These are phyloP conservation scores for Pogoniulus pusillus DNA, from an alignment of 2,797 vertebrate genomes.

Conservation along the genomic window DNA sequence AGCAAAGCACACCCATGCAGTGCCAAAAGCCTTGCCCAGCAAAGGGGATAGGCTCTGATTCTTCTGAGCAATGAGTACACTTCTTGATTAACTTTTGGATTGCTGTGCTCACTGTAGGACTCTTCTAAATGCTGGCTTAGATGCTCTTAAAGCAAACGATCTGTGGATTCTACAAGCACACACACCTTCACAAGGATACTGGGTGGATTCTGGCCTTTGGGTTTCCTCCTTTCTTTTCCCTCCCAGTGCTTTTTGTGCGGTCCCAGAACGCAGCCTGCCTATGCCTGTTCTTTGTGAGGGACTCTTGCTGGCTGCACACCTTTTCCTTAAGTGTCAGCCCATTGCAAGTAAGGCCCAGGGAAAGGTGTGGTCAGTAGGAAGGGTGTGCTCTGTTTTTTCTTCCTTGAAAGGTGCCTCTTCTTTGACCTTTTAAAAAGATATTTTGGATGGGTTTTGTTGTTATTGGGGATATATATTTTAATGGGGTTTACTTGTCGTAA, in stretches of 20 bases:
- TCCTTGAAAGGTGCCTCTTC: background rate
- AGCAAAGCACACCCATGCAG: background rate
- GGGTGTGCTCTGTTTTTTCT: background rate
- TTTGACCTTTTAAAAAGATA: background rate
- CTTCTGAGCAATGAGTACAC: conserved; percentile 9
- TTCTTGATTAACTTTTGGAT: conserved; percentile 20
- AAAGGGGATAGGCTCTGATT: conserved; percentile 15
- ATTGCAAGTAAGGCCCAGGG: background rate
- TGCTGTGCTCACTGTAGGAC: background rate
- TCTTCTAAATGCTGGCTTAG: conserved; percentile 8
- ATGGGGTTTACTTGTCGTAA: background rate
- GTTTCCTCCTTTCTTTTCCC: background rate
- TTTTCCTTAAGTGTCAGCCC: background rate
- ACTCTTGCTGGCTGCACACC: background rate
- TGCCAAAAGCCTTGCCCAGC: conserved; percentile 2
- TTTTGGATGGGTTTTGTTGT: background rate
- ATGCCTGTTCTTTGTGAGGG: background rate
- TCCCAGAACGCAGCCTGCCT: conserved; percentile 12
- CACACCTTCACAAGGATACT: background rate
- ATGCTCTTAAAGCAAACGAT: background rate
- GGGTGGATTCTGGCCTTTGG: background rate
- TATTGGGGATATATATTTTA: background rate
- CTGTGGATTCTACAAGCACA: background rate
- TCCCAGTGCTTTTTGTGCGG: background rate
- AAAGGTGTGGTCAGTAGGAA: background rate